A percentile compares a stretch with the other conserved stretches of the same genome.
Evolutionary conservation across 2,797 vertebrate species (phyloP).

Genomic region (Pangasius sanitwongsei): DNA sequence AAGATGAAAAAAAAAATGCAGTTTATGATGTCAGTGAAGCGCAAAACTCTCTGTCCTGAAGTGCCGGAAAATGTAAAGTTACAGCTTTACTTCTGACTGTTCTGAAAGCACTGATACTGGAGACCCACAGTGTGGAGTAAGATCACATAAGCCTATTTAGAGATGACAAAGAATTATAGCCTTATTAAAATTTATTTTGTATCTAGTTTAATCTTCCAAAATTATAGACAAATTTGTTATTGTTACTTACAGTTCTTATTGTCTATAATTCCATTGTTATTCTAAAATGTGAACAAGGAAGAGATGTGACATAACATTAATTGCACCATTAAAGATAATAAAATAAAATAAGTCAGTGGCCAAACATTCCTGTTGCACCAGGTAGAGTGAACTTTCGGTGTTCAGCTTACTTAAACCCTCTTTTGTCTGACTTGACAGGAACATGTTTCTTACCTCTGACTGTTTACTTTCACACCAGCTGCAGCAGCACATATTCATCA

Average conservation of each 20-base stretch:
- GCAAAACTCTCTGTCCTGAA: not conserved
- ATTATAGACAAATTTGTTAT: not conserved
- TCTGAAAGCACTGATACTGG: not conserved
- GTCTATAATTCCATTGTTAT: not conserved
- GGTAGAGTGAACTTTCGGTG: not conserved
- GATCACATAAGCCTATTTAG: too few relatives aligned
- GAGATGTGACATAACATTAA: not conserved
- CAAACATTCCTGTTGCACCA: not conserved
- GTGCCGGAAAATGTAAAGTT: too few relatives aligned
- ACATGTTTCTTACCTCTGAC: slow-evolving; percentile 14
- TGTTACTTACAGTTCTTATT: not conserved
- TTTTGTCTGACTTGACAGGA: not conserved
- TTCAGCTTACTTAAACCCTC: not conserved
- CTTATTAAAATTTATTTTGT: too few relatives aligned
- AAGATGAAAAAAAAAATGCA: not conserved
- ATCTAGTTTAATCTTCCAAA: not conserved
- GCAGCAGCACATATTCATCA: not conserved
- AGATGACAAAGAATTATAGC: too few relatives aligned
- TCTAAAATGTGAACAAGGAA: not conserved
- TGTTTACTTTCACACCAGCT: slow-evolving; percentile 8
- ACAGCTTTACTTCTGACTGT: too few relatives aligned
- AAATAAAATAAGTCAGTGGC: not conserved
- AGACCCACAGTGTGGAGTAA: too few relatives aligned
- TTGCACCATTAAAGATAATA: not conserved
- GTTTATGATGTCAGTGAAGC: not conserved